phyloP scores from a whole-genome alignment of 2,797 vertebrate genomes.

The Amphiprion clarkii region DNA sequence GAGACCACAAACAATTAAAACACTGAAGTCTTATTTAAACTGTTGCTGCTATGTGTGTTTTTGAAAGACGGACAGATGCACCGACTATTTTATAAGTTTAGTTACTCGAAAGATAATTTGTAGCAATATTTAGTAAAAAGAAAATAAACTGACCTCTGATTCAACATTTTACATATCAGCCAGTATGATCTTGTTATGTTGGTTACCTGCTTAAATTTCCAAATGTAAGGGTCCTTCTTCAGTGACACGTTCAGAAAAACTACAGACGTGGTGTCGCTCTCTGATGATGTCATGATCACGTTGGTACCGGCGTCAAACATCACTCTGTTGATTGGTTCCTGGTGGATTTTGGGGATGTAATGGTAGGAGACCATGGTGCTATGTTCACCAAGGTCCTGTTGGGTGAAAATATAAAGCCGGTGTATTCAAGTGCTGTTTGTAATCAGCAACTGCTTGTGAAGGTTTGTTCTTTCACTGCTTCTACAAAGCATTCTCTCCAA shows the following conservation, averaged over 20 bases:
- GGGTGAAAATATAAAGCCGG: not conserved
- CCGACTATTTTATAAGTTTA: not conserved
- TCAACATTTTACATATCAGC: not conserved
- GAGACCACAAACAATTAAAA: not conserved
- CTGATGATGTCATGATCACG: conserved; percentile 67
- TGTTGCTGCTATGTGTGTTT: no score
- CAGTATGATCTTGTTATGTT: not conserved
- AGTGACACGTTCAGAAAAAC: conserved; percentile 63
- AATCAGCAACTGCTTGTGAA: not conserved
- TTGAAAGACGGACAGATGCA: not conserved
- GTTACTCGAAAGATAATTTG: not conserved
- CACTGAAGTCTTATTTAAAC: not conserved
- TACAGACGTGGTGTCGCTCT: conserved; percentile 63
- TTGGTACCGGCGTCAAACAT: conserved; percentile 58
- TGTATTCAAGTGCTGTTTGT: not conserved
- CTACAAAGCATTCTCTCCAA: not conserved
- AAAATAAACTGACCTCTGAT: not conserved
- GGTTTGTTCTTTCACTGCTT: not conserved
- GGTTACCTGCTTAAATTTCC: conserved; percentile 71
- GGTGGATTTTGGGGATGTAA: conserved; percentile 40
- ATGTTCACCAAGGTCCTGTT: conserved; percentile 67
- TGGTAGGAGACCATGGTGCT: conserved; percentile 60
- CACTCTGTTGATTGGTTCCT: conserved; percentile 70
- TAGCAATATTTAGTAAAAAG: not conserved
- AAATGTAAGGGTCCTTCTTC: conserved; percentile 61